These are phyloP conservation scores for Prionailurus bengalensis DNA, from an alignment of 2,113 vertebrate species.

Conservation along the genomic window DNA sequence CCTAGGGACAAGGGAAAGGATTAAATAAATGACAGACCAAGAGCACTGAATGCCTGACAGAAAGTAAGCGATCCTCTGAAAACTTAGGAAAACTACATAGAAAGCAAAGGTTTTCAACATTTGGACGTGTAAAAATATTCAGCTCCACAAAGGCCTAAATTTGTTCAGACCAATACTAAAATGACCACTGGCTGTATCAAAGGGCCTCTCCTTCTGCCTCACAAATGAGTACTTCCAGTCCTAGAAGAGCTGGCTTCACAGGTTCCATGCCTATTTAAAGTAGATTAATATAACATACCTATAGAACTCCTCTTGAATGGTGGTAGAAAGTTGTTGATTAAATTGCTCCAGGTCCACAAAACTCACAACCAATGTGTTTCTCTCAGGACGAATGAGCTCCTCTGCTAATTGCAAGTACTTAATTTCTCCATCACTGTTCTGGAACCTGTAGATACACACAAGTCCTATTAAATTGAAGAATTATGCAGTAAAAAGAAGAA, in stretches of 20 bases:
- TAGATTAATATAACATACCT: conserved; percentile 88
- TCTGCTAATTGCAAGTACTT: conserved; percentile 96
- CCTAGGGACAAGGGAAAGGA: not conserved
- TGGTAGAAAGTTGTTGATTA: conserved; percentile 98
- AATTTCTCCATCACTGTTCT: conserved; percentile 94
- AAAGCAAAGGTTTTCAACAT: conserved; percentile 35
- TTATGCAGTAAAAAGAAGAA: conserved; percentile 18
- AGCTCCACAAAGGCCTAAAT: not conserved
- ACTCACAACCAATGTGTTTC: conserved; percentile 97
- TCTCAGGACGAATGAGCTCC: conserved; percentile 97
- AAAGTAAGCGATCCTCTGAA: not conserved
- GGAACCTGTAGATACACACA: conserved; percentile 89
- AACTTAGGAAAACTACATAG: not conserved
- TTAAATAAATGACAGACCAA: not conserved
- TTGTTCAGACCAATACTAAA: not conserved
- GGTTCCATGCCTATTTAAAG: not conserved
- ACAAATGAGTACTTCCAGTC: conserved; percentile 17
- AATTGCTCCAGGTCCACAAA: conserved; percentile 96
- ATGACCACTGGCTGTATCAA: not conserved
- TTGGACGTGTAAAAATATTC: not conserved
- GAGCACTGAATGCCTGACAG: not conserved
- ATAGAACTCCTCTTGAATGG: conserved; percentile 98
- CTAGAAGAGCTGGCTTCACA: not conserved
- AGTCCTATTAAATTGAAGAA: conserved; percentile 31
- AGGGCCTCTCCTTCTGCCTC: not conserved